phyloP scores from a whole-genome alignment of 1,140 invertebrate genomes.

The Augochlora pura region DNA sequence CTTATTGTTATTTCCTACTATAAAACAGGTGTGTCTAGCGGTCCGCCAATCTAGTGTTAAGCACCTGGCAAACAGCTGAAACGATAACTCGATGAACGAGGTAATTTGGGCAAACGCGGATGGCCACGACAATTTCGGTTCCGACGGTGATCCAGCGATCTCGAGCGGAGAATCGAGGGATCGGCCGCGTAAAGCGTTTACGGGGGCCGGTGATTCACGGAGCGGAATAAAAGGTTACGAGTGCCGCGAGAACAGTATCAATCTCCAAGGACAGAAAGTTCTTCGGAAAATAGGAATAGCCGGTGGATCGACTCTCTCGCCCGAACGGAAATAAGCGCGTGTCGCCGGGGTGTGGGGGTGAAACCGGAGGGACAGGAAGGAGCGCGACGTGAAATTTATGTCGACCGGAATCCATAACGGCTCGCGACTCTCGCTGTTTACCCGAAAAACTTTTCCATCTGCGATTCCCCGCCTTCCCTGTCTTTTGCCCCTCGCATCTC shows the following conservation, averaged over 20 bases:
- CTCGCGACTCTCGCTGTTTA: slow-evolving; percentile 4
- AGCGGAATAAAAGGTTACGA: neutral
- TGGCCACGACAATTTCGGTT: too few relatives aligned
- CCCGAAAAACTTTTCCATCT: slow-evolving; percentile 33
- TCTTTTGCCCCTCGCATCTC: neutral
- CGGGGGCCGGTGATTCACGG: neutral
- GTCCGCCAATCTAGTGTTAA: too few relatives aligned
- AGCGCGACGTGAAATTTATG: slow-evolving; percentile 24
- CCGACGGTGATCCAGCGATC: too few relatives aligned
- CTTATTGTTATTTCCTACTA: too few relatives aligned
- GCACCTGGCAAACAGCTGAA: too few relatives aligned
- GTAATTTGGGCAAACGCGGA: too few relatives aligned
- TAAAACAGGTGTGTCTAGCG: too few relatives aligned
- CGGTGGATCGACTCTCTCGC: slow-evolving; percentile 3
- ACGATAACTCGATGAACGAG: too few relatives aligned
- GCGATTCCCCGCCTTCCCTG: neutral
- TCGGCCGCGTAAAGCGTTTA: neutral
- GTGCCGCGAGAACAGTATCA: slow-evolving; percentile 6
- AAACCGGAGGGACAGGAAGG: neutral
- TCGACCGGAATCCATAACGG: slow-evolving; percentile 4
- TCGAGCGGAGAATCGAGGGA: neutral
- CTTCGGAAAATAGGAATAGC: slow-evolving; percentile 7
- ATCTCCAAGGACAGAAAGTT: slow-evolving; percentile 9
- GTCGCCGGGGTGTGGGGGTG: neutral
- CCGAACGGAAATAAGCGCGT: slow-evolving; percentile 19